phyloP scores from a whole-genome alignment of 2,888 invertebrate species.

The Periphyllus acericola region DNA sequence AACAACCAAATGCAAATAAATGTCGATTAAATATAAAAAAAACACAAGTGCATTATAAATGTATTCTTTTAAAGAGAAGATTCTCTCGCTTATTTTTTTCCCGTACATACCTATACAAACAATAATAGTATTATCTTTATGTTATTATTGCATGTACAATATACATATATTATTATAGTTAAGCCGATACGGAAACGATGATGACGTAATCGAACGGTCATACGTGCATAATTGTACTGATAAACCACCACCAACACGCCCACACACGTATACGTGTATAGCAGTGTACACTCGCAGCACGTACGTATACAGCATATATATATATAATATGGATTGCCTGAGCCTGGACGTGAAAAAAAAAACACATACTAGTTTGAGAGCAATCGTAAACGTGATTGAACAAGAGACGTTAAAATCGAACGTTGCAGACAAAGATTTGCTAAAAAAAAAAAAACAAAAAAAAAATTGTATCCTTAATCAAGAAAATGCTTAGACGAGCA shows the following conservation, averaged over 20 bases:
- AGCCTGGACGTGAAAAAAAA: constrained; percentile 17
- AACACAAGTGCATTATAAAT: not conserved
- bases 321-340: not conserved
- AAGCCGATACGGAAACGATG: not conserved
- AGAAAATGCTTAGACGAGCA: not conserved
- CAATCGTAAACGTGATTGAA: constrained; percentile 12
- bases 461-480: not conserved
- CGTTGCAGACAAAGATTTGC: not conserved
- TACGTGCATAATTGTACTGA: constrained; percentile 32
- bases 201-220: constrained; percentile 1
- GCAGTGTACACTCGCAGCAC: too few relatives aligned
- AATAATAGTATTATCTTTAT: not conserved
- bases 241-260: not conserved
- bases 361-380: not conserved
- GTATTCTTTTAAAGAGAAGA: not conserved
- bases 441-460: not conserved
- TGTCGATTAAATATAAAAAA: constrained; percentile 19
- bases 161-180: not conserved
- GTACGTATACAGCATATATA: not conserved
- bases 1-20: not conserved
- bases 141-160: not conserved
- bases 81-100: not conserved
- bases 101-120: not conserved
- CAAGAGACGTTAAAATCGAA: not conserved
- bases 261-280: not conserved